These are phyloP conservation scores for Pseudotriccus pelzelni DNA, from an alignment of 2,797 vertebrate genomes.

Conservation along the genomic window DNA sequence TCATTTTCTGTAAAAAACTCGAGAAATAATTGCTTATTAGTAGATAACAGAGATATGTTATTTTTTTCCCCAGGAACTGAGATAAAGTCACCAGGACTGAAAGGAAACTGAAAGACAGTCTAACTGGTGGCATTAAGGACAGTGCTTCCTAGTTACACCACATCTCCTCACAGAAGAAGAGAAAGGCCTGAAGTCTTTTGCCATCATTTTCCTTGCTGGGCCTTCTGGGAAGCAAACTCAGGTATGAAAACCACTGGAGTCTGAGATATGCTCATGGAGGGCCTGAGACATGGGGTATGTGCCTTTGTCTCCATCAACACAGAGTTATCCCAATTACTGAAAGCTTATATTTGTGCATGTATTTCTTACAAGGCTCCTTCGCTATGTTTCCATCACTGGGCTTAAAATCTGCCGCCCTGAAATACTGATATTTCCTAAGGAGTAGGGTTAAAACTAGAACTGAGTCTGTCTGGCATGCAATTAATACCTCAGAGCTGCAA, in stretches of 20 bases:
- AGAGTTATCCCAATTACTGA: background rate
- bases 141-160: background rate
- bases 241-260: rapidly evolving
- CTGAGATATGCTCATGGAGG: rapidly evolving
- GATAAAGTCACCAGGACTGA: background rate
- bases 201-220: background rate
- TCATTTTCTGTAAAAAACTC: background rate
- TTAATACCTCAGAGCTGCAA: background rate
- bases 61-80: background rate
- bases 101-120: background rate
- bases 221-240: background rate
- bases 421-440: background rate
- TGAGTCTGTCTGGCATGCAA: background rate
- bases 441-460: background rate
- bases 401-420: background rate
- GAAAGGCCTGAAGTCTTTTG: background rate
- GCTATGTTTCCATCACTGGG: rapidly evolving
- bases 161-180: background rate
- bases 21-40: background rate
- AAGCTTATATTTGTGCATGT: too few species aligned
- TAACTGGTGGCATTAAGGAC: background rate
- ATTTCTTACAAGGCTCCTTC: background rate
- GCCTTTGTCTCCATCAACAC: background rate
- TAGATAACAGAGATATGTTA: background rate
- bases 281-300: rapidly evolving